Evolutionary conservation across 2,113 vertebrate species (phyloP).

Genomic region (Catharus minimus): DNA sequence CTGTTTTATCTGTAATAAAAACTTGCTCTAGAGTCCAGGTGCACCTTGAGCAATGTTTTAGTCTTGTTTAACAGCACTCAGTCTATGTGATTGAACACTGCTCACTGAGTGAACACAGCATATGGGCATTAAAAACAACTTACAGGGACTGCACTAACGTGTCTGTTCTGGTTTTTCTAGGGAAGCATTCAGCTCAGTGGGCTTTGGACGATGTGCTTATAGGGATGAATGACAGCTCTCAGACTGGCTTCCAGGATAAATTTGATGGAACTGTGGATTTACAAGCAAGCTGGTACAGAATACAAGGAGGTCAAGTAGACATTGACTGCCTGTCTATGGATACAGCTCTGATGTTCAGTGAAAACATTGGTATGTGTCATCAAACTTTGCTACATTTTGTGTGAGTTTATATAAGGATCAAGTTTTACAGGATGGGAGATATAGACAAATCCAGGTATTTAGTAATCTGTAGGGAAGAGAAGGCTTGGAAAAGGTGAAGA

Average conservation of each 20-base stretch:
- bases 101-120: background rate
- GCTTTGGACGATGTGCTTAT: constrained; percentile 93
- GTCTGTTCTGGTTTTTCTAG: constrained; percentile 71
- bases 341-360: constrained; percentile 89
- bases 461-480: background rate
- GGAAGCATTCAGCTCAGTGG: constrained; percentile 95
- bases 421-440: background rate
- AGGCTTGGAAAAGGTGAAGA: background rate
- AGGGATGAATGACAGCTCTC: constrained; percentile 98
- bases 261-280: constrained; percentile 90
- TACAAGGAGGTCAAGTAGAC: constrained; percentile 93
- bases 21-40: background rate
- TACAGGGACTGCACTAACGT: background rate
- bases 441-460: background rate
- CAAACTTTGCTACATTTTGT: background rate
- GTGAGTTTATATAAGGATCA: background rate
- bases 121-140: background rate
- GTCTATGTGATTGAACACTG: background rate
- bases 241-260: constrained; percentile 93
- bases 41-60: background rate
- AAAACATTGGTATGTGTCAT: constrained; percentile 80
- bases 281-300: constrained; percentile 94
- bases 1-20: background rate
- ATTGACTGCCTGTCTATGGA: constrained; percentile 94
- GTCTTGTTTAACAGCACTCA: background rate